These are phyloP conservation scores for Drosophila kuntzei DNA, from an alignment of 2,888 invertebrate species.

Conservation along the genomic window DNA sequence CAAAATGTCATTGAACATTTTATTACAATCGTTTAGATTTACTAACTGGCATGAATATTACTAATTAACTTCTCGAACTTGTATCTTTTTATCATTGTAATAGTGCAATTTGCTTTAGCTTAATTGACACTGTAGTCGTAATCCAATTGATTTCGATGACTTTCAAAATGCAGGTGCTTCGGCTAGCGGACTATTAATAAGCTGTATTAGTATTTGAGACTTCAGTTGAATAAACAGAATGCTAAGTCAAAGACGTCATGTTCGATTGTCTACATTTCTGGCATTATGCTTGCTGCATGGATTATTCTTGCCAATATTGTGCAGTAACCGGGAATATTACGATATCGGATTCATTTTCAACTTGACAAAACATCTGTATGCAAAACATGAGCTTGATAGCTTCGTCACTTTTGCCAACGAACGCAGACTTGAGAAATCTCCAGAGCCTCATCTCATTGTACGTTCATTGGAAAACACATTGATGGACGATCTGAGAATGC, in stretches of 20 bases:
- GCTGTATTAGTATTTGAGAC: not conserved
- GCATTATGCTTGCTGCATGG: conserved; percentile 5
- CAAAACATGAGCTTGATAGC: conserved; percentile 15
- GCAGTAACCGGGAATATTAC: conserved; percentile 1
- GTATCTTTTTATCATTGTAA: not conserved
- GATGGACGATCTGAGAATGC: conserved; percentile 27
- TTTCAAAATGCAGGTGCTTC: conserved; percentile 2
- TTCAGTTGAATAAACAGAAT: conserved; percentile 28
- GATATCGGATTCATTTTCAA: conserved; percentile 19
- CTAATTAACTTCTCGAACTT: not conserved
- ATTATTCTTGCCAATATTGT: not conserved
- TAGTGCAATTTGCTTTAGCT: not conserved
- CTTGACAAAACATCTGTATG: conserved; percentile 15
- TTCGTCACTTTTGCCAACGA: conserved; percentile 29
- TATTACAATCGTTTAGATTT: not conserved
- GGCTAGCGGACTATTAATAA: not conserved
- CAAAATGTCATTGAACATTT: not conserved
- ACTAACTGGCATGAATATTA: not conserved
- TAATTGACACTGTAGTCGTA: not conserved
- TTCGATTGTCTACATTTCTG: not conserved
- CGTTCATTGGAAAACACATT: conserved; percentile 37
- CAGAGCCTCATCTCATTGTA: not conserved
- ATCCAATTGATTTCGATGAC: conserved; percentile 17
- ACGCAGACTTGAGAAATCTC: not conserved
- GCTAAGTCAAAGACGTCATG: conserved; percentile 1